Base-by-base conservation (phyloP, 2,888 invertebrate species). In the Acleris sparsana region DNA sequence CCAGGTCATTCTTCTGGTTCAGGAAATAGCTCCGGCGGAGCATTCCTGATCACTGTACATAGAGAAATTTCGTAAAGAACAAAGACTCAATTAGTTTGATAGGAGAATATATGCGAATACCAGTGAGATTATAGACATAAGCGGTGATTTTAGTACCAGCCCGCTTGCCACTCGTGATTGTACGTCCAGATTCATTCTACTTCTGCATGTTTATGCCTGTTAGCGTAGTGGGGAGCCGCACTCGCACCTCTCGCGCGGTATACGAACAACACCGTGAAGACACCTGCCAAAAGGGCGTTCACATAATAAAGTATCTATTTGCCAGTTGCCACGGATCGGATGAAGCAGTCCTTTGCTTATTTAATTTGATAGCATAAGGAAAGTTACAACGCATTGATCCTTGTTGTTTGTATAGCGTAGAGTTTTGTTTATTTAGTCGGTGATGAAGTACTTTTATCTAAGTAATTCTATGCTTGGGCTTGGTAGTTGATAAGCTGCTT, bases 1-100 rank as follows among this genome's bases (percentile, higher is more conserved):
- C 92, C 85, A 87, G 92, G 86, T 92, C 92, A 81, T 92, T 92
- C 92, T 92, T 92, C 92, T 92, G 92, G 92, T 92, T 92, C 92
- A 92, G 92, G 89, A 90, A 92, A 87, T 92, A 92, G 83, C 85
- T 85, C 82, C 84, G 83, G 76, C 80, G 88, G 80, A 85, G 86
- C 82, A 87, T 85, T 89, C 89, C 90, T 88, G 90, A 87, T 83
- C 77, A 73, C 87, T 92, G 90, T 92, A 91, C 76, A 92, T 92
- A 92, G 80, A 89, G 62, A 80, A 80, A 83, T 85, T 84, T 74
- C 77, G 83, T 87, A 89, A 86, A 87, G 88, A 90, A 88, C 87
- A 92, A 92, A 92, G 92, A 92, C 92, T 92, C 91, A 91, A 88
- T 89, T 92, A 92, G 86, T 89, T 84, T 84, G 78, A 83, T 89